These are phyloP conservation scores for Acleris holmiana DNA, from an alignment of 2,888 invertebrate species.

Conservation along the genomic window DNA sequence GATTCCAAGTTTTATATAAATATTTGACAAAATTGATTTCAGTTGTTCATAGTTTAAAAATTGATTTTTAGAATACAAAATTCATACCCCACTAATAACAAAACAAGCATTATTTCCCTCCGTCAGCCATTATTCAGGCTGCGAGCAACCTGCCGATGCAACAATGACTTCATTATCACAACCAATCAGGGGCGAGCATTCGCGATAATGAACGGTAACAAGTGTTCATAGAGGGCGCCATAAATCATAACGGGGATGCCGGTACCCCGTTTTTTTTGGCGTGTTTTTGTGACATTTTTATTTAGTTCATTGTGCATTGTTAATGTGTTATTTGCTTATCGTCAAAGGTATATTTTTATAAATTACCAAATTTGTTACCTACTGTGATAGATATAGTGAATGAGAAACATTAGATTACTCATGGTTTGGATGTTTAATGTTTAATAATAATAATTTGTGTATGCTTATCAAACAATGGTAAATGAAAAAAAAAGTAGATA, in stretches of 20 bases:
- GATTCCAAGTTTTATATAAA: too few species aligned
- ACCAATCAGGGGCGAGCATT: constrained; percentile 77
- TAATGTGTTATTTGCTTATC: background rate
- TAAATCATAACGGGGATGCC: constrained; percentile 69
- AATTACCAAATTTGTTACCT: too few species aligned
- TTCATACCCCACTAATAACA: background rate
- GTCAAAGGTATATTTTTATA: too few species aligned
- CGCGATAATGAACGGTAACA: constrained; percentile 81
- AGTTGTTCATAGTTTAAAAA: background rate
- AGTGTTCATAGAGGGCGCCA: constrained; percentile 81
- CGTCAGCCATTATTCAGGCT: constrained; percentile 32
- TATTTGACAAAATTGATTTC: too few species aligned
- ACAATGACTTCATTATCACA: constrained; percentile 74
- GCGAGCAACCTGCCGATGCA: constrained; percentile 47
- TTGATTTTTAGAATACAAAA: background rate
- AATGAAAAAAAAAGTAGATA: too few species aligned
- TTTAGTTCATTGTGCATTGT: constrained; percentile 3
- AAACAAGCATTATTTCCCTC: constrained; percentile 25
- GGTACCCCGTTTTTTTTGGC: constrained; percentile 30
- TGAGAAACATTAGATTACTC: too few species aligned
- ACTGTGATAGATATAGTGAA: too few species aligned
- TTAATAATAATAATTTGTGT: too few species aligned
- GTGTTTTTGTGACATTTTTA: constrained; percentile 13
- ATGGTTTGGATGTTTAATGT: too few species aligned
- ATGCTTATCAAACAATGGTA: too few species aligned